phyloP scores from a whole-genome alignment of 2,888 invertebrate genomes.

The Nymphalis polychloros region DNA sequence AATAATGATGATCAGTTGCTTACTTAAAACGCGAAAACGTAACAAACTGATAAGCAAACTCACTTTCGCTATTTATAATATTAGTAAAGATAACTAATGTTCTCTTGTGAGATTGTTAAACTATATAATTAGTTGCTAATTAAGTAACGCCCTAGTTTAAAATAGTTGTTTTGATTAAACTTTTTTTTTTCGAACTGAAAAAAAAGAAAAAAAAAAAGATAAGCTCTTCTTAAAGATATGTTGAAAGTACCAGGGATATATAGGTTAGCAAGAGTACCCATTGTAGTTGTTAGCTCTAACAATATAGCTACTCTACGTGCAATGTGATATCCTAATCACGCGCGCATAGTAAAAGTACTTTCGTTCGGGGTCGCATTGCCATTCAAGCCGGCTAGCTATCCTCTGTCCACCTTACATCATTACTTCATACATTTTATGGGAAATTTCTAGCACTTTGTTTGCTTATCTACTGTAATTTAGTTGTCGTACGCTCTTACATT shows the following conservation, averaged over 20 bases:
- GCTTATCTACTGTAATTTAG: constrained; percentile 17
- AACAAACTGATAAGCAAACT: no score
- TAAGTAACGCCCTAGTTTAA: no score
- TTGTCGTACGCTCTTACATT: neutral
- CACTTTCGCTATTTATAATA: no score
- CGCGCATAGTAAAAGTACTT: constrained; percentile 78
- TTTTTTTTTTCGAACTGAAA: no score
- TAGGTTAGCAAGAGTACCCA: neutral
- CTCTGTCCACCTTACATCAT: constrained; percentile 54
- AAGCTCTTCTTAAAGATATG: neutral
- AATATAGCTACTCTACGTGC: constrained; percentile 37
- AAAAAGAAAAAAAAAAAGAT: no score
- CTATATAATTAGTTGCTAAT: no score
- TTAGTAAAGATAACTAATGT: no score
- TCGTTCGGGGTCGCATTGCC: constrained; percentile 78
- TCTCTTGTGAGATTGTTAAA: no score
- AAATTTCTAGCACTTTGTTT: constrained; percentile 35
- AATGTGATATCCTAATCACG: constrained; percentile 67
- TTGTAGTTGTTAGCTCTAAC: neutral
- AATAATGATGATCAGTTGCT: no score
- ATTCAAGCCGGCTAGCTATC: constrained; percentile 57
- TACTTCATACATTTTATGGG: constrained; percentile 41
- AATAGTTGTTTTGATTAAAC: no score
- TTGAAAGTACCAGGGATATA: neutral
- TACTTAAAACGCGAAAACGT: no score